Percentiles rank a stretch among this genome's conserved stretches.
phyloP scores from a whole-genome alignment of 2,797 vertebrate genomes.

The Percopsis omiscomaycus region DNA sequence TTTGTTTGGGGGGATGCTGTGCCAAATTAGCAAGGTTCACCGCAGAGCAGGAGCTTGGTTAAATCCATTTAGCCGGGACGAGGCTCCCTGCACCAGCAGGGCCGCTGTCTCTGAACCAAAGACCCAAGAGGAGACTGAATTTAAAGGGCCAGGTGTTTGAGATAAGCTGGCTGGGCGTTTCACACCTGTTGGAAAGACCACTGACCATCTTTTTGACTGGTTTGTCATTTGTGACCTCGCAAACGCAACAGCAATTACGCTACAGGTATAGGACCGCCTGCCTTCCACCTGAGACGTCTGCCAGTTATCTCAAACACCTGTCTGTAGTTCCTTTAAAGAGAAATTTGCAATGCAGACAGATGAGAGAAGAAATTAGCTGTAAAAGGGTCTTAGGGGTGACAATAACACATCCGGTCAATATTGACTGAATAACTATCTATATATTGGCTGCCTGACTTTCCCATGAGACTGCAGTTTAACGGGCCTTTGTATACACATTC shows the following conservation, averaged over 20 bases:
- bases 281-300: too few relatives aligned
- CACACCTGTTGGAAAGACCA: too few relatives aligned
- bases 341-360: constrained; percentile 27
- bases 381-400: constrained; percentile 8
- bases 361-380: neutral
- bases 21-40: constrained; percentile 67
- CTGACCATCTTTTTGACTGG: too few relatives aligned
- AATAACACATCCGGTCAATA: constrained; percentile 30
- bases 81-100: constrained; percentile 58
- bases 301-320: too few relatives aligned
- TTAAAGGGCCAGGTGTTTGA: too few relatives aligned
- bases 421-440: constrained; percentile 15
- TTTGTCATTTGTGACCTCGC: too few relatives aligned
- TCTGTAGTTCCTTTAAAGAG: constrained; percentile 17
- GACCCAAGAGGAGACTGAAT: neutral
- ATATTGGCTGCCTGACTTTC: constrained; percentile 27
- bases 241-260: too few relatives aligned
- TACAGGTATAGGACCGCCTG: too few relatives aligned
- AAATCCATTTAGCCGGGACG: constrained; percentile 69
- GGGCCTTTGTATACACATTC: constrained; percentile 42
- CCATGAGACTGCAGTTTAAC: constrained; percentile 39
- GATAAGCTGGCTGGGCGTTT: too few relatives aligned
- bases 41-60: constrained; percentile 51
- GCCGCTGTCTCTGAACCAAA: constrained; percentile 23
- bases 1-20: constrained; percentile 58